Conservation (phyloP, 2,797 vertebrate species). For the Spinus pinus region DNA sequence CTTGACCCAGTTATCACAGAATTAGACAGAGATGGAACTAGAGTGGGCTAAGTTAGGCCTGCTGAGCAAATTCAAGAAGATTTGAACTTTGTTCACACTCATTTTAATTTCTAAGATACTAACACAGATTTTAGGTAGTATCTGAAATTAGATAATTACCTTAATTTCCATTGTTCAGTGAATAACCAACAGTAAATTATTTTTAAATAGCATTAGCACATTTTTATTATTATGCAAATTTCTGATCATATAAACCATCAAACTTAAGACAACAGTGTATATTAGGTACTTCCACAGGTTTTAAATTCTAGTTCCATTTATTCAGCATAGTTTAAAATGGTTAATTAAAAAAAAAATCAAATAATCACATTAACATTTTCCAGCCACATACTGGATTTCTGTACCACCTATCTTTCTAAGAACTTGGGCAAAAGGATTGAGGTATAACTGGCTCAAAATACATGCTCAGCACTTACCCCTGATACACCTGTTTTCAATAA, state of each 20-base stretch:
- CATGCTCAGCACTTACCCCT: not conserved
- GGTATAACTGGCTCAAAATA: not conserved
- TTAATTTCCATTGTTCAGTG: not conserved
- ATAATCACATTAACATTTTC: not conserved
- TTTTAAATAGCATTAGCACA: not conserved
- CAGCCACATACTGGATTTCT: not conserved
- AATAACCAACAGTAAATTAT: not conserved
- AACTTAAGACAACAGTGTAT: not conserved
- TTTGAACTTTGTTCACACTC: not conserved
- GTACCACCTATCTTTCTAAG: not conserved
- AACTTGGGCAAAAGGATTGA: not conserved
- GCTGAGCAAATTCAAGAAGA: not conserved
- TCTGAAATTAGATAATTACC: not conserved
- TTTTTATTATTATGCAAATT: not conserved
- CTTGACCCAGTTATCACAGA: not conserved
- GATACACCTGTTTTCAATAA: not conserved
- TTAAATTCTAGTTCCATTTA: not conserved
- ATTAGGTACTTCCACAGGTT: not conserved
- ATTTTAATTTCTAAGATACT: not conserved
- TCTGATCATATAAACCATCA: not conserved
- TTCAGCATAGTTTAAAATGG: not conserved
- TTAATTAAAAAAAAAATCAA: not conserved
- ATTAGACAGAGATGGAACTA: not conserved
- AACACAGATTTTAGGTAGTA: not conserved
- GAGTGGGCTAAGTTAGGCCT: not conserved